Evolutionary conservation across 2,888 invertebrate species (phyloP).

Genomic region (Lissonota sp.): DNA sequence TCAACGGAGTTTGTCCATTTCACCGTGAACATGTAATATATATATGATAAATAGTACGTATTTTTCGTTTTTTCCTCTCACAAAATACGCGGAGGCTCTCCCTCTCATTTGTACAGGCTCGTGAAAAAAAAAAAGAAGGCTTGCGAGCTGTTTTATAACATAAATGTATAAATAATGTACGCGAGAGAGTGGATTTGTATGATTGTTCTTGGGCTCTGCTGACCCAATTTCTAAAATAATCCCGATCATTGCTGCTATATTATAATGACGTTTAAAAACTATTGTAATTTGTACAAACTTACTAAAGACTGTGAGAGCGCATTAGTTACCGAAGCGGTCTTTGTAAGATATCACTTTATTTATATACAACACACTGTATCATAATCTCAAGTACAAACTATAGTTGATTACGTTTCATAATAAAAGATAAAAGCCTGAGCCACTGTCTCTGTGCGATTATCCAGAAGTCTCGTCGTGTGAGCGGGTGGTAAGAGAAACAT

Average conservation of each 20-base stretch:
- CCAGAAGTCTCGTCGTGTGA: too few species aligned
- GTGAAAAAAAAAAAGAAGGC: conserved; percentile 36
- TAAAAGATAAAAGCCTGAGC: conserved; percentile 73
- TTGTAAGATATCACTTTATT: conserved; percentile 81
- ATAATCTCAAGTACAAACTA: conserved; percentile 81
- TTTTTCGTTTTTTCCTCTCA: conserved; percentile 35
- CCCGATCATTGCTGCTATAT: conserved; percentile 76
- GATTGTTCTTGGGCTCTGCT: conserved; percentile 72
- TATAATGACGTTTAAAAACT: conserved; percentile 71
- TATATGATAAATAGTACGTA: conserved; percentile 36
- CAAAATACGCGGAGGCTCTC: conserved; percentile 70
- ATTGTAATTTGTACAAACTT: conserved; percentile 81
- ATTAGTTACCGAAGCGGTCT: conserved; percentile 75
- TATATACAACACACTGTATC: conserved; percentile 80
- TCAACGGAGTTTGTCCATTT: conserved; percentile 60
- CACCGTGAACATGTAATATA: conserved; percentile 67
- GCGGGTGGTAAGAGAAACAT: too few species aligned
- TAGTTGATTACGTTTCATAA: conserved; percentile 81
- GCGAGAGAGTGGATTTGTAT: conserved; percentile 74
- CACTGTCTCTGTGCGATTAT: not conserved
- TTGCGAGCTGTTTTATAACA: conserved; percentile 73
- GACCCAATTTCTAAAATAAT: conserved; percentile 71
- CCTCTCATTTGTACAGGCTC: conserved; percentile 71
- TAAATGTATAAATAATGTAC: conserved; percentile 73
- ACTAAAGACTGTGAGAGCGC: conserved; percentile 78